Percentiles rank a stretch among this genome's conserved stretches.
These are phyloP conservation scores for Molorchus minor DNA, from an alignment of 2,888 invertebrate genomes.

Conservation along the genomic window DNA sequence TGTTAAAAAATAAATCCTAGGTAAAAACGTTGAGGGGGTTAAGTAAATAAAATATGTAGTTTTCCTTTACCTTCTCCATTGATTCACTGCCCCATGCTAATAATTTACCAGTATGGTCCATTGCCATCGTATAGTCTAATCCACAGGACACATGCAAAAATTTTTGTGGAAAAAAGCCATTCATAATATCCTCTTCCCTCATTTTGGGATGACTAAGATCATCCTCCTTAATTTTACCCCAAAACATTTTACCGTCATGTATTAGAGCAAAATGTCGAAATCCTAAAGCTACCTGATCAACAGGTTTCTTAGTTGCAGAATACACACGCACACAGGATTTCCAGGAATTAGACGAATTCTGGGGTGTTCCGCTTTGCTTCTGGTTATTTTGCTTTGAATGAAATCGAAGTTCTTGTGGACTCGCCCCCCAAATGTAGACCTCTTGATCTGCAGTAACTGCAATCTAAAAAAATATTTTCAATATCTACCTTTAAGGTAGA, in stretches of 20 bases:
- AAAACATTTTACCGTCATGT: conserved; percentile 62
- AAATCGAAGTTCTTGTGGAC: conserved; percentile 79
- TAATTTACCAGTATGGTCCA: conserved; percentile 72
- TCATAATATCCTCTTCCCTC: conserved; percentile 54
- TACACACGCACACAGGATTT: conserved; percentile 58
- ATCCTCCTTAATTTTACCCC: conserved; percentile 92
- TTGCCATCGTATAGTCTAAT: conserved; percentile 79
- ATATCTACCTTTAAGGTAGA: neutral
- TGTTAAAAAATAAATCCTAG: too few relatives aligned
- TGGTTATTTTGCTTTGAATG: conserved; percentile 55
- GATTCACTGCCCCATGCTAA: conserved; percentile 81
- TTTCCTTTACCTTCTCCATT: conserved; percentile 67
- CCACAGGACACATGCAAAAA: conserved; percentile 72
- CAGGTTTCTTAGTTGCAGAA: conserved; percentile 49
- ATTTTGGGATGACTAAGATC: conserved; percentile 81
- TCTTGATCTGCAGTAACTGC: conserved; percentile 72
- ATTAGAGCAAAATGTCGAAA: conserved; percentile 77
- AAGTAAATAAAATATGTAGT: neutral
- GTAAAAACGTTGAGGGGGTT: too few relatives aligned
- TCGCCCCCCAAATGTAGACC: conserved; percentile 80
- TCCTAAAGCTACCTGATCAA: conserved; percentile 69
- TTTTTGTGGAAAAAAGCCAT: conserved; percentile 52
- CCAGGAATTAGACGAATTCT: conserved; percentile 53
- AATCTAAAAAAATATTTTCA: conserved; percentile 63
- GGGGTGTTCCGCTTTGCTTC: conserved; percentile 42